These are phyloP conservation scores for Bombus ignitus DNA, from an alignment of 1,140 invertebrate genomes.

Conservation along the genomic window DNA sequence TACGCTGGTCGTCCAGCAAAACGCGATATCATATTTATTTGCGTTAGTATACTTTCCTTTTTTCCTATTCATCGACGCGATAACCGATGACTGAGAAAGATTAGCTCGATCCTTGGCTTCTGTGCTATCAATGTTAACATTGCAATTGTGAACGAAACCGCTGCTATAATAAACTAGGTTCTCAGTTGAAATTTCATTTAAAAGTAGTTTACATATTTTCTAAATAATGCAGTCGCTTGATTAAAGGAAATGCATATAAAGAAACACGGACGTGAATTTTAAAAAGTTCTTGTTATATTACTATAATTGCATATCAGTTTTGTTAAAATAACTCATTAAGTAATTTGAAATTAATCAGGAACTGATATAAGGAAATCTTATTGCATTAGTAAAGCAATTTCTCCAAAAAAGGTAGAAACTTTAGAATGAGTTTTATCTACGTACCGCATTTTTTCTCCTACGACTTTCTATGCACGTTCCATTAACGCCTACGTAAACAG, in stretches of 20 bases:
- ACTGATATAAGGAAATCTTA: not conserved
- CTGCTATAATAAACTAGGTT: not conserved
- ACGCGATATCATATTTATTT: slow-evolving; percentile 31
- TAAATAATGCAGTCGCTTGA: not conserved
- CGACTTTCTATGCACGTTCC: slow-evolving; percentile 57
- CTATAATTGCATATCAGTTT: not conserved
- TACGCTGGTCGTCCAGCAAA: not conserved
- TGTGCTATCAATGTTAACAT: slow-evolving; percentile 10
- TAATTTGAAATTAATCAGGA: not conserved
- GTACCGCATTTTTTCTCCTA: slow-evolving; percentile 38
- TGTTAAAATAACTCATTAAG: not conserved
- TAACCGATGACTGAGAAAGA: slow-evolving; percentile 32
- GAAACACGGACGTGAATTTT: too few species aligned
- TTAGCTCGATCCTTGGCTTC: not conserved
- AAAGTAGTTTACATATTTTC: not conserved
- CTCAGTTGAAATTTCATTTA: not conserved
- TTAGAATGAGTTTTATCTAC: not conserved
- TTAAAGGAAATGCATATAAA: not conserved
- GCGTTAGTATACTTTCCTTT: slow-evolving; percentile 13
- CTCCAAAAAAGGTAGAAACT: not conserved
- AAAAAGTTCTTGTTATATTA: too few species aligned
- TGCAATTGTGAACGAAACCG: not conserved
- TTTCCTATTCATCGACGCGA: not conserved
- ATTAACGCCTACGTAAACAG: slow-evolving; percentile 56
- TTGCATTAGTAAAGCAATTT: not conserved